Conservation (phyloP, 2,797 vertebrate genomes). For the Sebastes oblongus region DNA sequence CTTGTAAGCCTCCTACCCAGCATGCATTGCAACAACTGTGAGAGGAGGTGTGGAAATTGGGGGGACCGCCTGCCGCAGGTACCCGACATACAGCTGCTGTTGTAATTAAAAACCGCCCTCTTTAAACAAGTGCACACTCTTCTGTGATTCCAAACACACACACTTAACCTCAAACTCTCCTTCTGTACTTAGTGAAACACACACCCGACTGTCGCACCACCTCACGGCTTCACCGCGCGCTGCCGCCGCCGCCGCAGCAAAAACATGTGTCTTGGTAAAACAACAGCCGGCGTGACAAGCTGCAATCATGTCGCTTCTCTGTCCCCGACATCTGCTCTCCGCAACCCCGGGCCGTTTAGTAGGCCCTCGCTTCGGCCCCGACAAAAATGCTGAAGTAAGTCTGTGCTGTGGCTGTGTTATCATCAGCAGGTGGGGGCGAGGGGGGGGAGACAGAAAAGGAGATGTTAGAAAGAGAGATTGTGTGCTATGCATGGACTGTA, state of each 20-base stretch:
- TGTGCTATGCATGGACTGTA: background rate
- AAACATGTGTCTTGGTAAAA: conserved; percentile 8
- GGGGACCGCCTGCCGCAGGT: conserved; percentile 45
- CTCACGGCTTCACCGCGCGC: background rate
- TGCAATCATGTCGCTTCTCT: background rate
- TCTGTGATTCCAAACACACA: conserved; percentile 8
- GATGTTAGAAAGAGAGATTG: background rate
- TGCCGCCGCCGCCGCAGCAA: background rate
- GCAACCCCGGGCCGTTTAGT: background rate
- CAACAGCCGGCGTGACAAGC: conserved; percentile 9
- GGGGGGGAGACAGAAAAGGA: background rate
- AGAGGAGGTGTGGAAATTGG: conserved; percentile 36
- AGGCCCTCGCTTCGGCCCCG: background rate
- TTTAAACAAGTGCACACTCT: conserved; percentile 1
- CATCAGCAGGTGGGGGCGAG: conserved; percentile 11
- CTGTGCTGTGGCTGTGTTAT: background rate
- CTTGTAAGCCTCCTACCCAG: conserved; percentile 46
- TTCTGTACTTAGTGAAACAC: background rate
- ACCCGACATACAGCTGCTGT: conserved; percentile 47
- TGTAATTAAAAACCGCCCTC: conserved; percentile 50
- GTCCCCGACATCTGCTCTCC: conserved; percentile 9
- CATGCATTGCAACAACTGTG: conserved; percentile 44
- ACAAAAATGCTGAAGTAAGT: conserved; percentile 11
- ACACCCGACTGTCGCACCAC: background rate
- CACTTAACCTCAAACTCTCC: conserved; percentile 15